phyloP scores from a whole-genome alignment of 2,888 invertebrate species.

The Panopea generosa region DNA sequence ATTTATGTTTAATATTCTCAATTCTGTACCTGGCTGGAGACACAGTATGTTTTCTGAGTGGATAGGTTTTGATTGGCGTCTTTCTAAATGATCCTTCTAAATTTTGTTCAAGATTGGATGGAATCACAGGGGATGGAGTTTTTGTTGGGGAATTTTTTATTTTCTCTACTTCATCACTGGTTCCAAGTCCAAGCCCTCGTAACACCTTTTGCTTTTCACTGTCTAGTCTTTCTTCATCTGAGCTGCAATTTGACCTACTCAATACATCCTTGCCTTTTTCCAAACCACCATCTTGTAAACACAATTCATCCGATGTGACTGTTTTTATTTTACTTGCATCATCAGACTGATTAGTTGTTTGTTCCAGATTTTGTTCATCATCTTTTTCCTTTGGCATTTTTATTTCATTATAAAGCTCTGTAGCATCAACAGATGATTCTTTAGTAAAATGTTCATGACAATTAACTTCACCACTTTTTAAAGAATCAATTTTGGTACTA shows the following conservation, averaged over 20 bases:
- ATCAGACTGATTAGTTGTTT: no score
- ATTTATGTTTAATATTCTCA: not conserved
- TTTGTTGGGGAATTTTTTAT: conserved; percentile 56
- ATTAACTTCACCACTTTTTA: no score
- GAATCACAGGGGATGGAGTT: conserved; percentile 15
- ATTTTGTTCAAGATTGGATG: not conserved
- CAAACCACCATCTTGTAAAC: no score
- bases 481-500: no score
- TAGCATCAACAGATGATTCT: no score
- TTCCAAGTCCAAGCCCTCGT: conserved; percentile 46
- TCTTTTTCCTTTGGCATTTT: no score
- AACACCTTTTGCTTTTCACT: conserved; percentile 36
- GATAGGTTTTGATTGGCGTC: conserved; percentile 65
- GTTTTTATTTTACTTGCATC: no score
- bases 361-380: no score
- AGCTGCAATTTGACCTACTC: not conserved
- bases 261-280: no score
- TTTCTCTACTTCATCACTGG: conserved; percentile 54
- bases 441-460: no score
- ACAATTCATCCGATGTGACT: no score
- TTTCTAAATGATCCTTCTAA: not conserved
- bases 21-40: conserved; percentile 21
- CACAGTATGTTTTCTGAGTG: conserved; percentile 54
- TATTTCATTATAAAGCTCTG: no score
- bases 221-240: conserved; percentile 5